Percentiles rank a stretch among this genome's conserved stretches.
Evolutionary conservation across 2,797 vertebrate genomes (phyloP).

Genomic region (Eptatretus atami): DNA sequence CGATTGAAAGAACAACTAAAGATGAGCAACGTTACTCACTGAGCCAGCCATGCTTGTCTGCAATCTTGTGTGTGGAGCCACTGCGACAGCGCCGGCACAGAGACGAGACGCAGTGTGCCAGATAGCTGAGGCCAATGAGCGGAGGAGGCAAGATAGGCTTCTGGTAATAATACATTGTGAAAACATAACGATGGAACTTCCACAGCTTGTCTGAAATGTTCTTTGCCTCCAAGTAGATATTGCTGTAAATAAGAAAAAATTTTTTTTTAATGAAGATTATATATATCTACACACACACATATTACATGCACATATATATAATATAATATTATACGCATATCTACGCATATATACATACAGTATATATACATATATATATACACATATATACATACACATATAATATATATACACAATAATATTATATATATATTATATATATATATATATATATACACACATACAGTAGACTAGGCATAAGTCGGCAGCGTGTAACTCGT

Average conservation of each 20-base stretch:
- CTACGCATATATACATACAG: too few relatives aligned
- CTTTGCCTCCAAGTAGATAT: constrained; percentile 59
- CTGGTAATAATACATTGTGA: constrained; percentile 70
- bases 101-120: constrained; percentile 20
- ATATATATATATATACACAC: too few relatives aligned
- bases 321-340: too few relatives aligned
- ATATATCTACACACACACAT: too few relatives aligned
- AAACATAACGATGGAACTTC: constrained; percentile 82
- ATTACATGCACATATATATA: too few relatives aligned
- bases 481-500: too few relatives aligned
- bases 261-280: neutral
- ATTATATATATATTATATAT: too few relatives aligned
- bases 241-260: constrained; percentile 18
- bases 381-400: too few relatives aligned
- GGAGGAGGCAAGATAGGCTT: constrained; percentile 74
- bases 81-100: constrained; percentile 17
- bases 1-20: neutral
- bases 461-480: too few relatives aligned
- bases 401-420: too few relatives aligned
- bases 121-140: constrained; percentile 41
- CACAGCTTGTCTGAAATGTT: constrained; percentile 55
- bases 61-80: neutral
- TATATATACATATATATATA: too few relatives aligned
- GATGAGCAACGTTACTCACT: neutral
- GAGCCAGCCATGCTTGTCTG: constrained; percentile 4